Conservation (phyloP, 2,113 vertebrate species). For the Ceyx melanurus region DNA sequence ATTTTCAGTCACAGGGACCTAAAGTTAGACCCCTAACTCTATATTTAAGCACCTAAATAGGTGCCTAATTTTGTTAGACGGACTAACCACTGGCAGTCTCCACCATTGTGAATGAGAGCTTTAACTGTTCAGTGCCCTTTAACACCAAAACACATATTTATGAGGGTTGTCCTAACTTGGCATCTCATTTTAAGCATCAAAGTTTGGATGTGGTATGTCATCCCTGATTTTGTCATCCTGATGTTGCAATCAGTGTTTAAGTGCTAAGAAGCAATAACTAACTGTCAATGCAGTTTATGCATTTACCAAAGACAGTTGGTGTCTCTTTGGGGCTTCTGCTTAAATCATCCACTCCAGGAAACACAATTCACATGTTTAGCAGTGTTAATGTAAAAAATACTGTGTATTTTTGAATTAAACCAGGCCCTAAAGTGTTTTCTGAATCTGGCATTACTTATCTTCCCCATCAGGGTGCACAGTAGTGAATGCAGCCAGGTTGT, state of each 20-base stretch:
- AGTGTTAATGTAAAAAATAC: slow-evolving; percentile 8
- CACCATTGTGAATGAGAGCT: not conserved
- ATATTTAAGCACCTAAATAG: not conserved
- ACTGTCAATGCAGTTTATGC: not conserved
- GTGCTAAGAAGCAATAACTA: slow-evolving; percentile 7
- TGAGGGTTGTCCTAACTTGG: not conserved
- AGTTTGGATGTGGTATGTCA: not conserved
- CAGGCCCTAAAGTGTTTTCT: slow-evolving; percentile 16
- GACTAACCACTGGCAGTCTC: not conserved
- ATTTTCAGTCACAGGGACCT: not conserved
- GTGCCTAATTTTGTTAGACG: not conserved
- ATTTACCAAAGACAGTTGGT: slow-evolving; percentile 5
- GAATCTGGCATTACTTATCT: slow-evolving; percentile 33
- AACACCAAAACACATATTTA: not conserved
- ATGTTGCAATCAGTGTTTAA: not conserved
- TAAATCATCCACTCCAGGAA: slow-evolving; percentile 6
- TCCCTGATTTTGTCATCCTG: not conserved
- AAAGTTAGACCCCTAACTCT: not conserved
- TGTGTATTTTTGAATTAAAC: slow-evolving; percentile 24
- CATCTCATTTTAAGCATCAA: not conserved
- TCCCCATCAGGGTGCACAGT: slow-evolving; percentile 26
- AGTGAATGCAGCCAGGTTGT: not conserved
- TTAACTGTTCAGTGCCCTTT: not conserved
- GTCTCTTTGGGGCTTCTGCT: not conserved
- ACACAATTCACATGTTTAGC: not conserved